Base-by-base conservation (phyloP, 92 coral and sea anemone genomes). In the Blastomussa wellsi region DNA sequence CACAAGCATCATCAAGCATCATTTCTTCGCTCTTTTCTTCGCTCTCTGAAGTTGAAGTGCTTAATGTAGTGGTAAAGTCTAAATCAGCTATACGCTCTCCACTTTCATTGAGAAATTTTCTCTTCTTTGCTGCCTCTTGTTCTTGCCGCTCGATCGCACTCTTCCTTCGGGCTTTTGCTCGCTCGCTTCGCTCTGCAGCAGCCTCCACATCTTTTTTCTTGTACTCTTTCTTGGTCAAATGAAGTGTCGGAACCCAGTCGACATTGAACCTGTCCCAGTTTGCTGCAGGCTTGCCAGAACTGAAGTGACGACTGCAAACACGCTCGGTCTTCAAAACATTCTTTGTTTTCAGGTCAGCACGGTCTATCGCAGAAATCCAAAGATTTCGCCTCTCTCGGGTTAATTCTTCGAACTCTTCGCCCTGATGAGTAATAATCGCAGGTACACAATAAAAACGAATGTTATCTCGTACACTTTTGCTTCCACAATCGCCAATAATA, bases 211-310 rank as follows among this genome's bases (percentile, higher is more conserved):
- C 36, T 60, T 59, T 39, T 41, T 59, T 62, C 82, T 59, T 79
- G 82, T 79, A 62, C 72, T 59, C 72, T 79, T 78, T 78, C 44
- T 57, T 79, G 47, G 80, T 55, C 7, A 77, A 51, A 77, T 77
- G 66, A 77, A 28, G 80, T 57, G 82, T 78, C 32, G 53, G 72
- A 35, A 59, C 82, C 82, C 80, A 48, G n/a, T 83, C 83, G 31
- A 11, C 87, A 59, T 83, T 83, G 66, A 83, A 74, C 82, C 53
- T 83, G 80, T 83, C 83, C 82, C 74, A 83, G 71, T 48, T 71
- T 36, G 87, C 52, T 60, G 83, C 82, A 19, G 72, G 72, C 55
- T 41, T 79, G 44, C 59, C 82, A 57, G 72, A 59, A 62, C 57
- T 19, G 53, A 79, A 79, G 80, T 83, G 87, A 55, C 53, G 57